These are phyloP conservation scores for Speoplatyrhinus poulsoni DNA, from an alignment of 2,113 vertebrate species.

Conservation along the genomic window DNA sequence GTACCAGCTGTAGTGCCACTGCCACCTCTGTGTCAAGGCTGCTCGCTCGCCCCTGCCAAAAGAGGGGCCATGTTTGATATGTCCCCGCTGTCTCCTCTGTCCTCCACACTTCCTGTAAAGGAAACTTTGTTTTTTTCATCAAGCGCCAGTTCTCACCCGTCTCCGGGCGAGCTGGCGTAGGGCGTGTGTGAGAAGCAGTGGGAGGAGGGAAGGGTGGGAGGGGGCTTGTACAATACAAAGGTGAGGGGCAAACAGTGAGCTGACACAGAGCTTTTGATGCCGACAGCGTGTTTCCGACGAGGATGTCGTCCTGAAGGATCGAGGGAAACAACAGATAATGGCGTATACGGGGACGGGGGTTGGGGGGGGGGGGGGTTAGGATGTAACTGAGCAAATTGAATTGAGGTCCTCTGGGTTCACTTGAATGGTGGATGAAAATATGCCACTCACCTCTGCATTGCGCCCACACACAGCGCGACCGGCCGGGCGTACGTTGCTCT, in stretches of 20 bases:
- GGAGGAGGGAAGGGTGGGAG: too few relatives aligned
- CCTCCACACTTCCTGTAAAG: constrained; percentile 58
- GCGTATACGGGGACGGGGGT: constrained; percentile 1
- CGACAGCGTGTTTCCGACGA: constrained; percentile 57
- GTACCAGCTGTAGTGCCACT: too few relatives aligned
- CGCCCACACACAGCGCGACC: background rate
- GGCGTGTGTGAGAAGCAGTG: background rate
- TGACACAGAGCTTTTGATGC: constrained; percentile 32
- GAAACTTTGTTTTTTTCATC: background rate
- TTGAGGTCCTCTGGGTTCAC: constrained; percentile 15
- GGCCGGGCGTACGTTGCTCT: background rate
- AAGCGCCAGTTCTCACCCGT: background rate
- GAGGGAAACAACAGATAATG: constrained; percentile 55
- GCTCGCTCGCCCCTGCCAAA: too few relatives aligned
- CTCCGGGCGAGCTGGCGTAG: constrained; percentile 5
- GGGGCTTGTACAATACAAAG: constrained; percentile 31
- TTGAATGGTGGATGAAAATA: constrained; percentile 41
- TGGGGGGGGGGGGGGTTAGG: constrained; percentile 11
- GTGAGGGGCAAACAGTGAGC: constrained; percentile 58
- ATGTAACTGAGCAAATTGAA: constrained; percentile 46
- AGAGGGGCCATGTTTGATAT: constrained; percentile 33
- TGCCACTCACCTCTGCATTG: constrained; percentile 41
- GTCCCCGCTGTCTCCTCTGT: constrained; percentile 27
- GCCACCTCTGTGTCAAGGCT: too few relatives aligned
- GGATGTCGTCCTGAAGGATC: constrained; percentile 46